These are phyloP conservation scores for Eilema sororculum DNA, from an alignment of 2,888 invertebrate species.

Conservation along the genomic window DNA sequence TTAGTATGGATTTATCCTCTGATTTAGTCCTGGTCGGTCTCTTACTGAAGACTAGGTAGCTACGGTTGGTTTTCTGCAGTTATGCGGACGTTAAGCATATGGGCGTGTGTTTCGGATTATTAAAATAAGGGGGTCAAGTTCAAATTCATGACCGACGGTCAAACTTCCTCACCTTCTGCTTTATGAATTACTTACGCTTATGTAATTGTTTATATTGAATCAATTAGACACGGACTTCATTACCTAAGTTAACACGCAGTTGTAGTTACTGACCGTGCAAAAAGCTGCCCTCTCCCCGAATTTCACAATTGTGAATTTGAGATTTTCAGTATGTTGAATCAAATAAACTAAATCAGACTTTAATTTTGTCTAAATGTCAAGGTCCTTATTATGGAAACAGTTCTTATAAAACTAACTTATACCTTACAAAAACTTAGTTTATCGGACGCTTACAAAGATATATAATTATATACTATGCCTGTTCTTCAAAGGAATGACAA, in stretches of 20 bases:
- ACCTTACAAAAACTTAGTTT: too few species aligned
- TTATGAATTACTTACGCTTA: slow-evolving; percentile 15
- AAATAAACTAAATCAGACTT: too few species aligned
- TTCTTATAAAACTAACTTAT: too few species aligned
- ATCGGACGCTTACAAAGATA: too few species aligned
- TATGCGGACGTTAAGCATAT: slow-evolving; percentile 9
- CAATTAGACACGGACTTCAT: slow-evolving; percentile 19
- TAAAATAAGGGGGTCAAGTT: slow-evolving; percentile 18
- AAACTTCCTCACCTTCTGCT: slow-evolving; percentile 23
- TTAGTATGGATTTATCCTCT: too few species aligned
- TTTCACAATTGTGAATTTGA: neutral
- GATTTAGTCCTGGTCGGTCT: neutral
- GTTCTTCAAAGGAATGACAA: too few species aligned
- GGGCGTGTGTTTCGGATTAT: slow-evolving; percentile 10
- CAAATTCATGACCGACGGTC: slow-evolving; percentile 16
- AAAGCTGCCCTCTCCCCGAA: neutral
- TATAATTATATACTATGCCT: too few species aligned
- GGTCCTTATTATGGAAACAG: too few species aligned
- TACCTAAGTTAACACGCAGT: neutral
- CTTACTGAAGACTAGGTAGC: neutral
- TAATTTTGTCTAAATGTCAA: too few species aligned
- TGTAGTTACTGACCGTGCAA: neutral
- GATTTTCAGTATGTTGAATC: neutral
- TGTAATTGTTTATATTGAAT: slow-evolving; percentile 19
- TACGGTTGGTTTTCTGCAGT: neutral